Conservation (phyloP, 2,888 invertebrate genomes). For the Patella depressa region DNA sequence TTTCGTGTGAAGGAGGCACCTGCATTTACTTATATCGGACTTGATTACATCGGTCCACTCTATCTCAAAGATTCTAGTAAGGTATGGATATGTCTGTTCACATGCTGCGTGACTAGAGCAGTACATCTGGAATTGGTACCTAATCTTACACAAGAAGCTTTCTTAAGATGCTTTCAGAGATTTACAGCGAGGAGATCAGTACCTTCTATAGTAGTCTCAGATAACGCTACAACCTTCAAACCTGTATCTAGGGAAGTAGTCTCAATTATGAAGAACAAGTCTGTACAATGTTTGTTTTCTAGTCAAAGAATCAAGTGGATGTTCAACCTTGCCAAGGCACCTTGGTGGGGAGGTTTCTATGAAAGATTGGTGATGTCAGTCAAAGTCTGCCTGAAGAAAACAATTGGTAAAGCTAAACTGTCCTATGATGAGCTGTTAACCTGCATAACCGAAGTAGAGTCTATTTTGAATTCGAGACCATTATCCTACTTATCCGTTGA, state of each 20-base stretch:
- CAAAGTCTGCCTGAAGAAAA: no score
- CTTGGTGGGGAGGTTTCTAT: conserved; percentile 25
- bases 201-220: conserved; percentile 14
- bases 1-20: not conserved
- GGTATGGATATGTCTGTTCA: conserved; percentile 15
- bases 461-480: no score
- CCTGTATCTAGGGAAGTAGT: conserved; percentile 6
- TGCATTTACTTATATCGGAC: conserved; percentile 4
- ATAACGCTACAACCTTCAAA: conserved; percentile 21
- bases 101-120: conserved; percentile 13
- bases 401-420: no score
- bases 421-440: no score
- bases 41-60: conserved; percentile 21
- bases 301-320: conserved; percentile 9
- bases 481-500: no score
- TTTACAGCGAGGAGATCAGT: conserved; percentile 8
- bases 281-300: no score
- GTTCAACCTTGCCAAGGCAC: conserved; percentile 16
- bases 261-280: no score
- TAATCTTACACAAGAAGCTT: no score
- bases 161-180: conserved; percentile 17
- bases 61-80: conserved; percentile 1
- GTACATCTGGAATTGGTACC: conserved; percentile 19
- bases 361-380: conserved; percentile 20
- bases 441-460: no score